Conservation (phyloP, 2,113 vertebrate genomes). For the Amia ocellicauda region DNA sequence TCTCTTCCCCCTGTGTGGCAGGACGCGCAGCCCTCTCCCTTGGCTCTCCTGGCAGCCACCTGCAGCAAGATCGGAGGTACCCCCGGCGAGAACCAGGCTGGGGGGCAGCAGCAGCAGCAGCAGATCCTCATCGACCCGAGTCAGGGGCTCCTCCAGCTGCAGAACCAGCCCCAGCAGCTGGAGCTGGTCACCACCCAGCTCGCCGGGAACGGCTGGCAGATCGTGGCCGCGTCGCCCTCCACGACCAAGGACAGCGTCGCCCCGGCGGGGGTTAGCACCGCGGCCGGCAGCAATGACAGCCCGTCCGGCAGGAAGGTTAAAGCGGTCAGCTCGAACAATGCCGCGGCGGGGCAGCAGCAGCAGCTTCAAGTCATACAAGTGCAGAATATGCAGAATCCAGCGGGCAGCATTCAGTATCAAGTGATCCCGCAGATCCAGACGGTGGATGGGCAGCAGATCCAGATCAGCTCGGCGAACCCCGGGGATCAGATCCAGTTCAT, state of each 20-base stretch:
- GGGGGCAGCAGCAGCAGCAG: constrained; percentile 82
- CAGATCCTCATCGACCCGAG: constrained; percentile 89
- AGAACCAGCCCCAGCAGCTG: constrained; percentile 85
- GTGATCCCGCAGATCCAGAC: constrained; percentile 97
- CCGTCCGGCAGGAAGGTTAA: constrained; percentile 81
- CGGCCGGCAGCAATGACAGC: constrained; percentile 70
- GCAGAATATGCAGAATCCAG: constrained; percentile 80
- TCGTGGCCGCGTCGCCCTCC: constrained; percentile 82
- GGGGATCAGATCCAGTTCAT: constrained; percentile 94
- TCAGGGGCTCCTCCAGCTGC: constrained; percentile 90
- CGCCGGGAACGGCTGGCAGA: constrained; percentile 93
- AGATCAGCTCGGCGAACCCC: constrained; percentile 79
- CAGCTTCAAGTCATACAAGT: constrained; percentile 94
- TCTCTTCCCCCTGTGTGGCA: constrained; percentile 42
- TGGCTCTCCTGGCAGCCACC: constrained; percentile 95
- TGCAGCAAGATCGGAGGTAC: constrained; percentile 99
- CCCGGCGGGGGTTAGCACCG: constrained; percentile 68
- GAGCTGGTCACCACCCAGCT: constrained; percentile 95
- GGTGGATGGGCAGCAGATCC: constrained; percentile 91
- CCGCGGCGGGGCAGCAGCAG: constrained; percentile 58
- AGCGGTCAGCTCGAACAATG: constrained; percentile 53
- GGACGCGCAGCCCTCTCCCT: constrained; percentile 97
- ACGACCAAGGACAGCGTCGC: constrained; percentile 82
- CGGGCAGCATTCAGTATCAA: constrained; percentile 91
- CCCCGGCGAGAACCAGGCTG: constrained; percentile 79